Percentiles rank a stretch among this genome's conserved stretches.
Conservation (phyloP, 2,888 invertebrate genomes). For the Seira sanloemensis region DNA sequence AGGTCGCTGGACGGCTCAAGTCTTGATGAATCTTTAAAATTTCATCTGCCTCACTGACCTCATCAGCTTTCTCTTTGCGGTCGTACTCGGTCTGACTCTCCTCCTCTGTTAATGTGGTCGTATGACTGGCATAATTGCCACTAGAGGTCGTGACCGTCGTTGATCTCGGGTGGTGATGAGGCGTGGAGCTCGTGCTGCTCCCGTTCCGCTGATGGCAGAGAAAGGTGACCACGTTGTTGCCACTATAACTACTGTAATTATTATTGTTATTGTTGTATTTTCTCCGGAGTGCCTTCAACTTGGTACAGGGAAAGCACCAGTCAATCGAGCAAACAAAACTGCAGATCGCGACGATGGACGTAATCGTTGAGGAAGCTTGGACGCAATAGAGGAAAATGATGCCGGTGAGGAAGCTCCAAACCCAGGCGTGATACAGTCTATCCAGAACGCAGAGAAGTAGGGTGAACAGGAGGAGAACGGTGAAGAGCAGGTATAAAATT, state of each 20-base stretch:
- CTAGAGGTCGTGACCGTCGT: slow-evolving; percentile 53
- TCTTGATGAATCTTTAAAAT: slow-evolving; percentile 34
- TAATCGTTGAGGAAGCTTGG: slow-evolving; percentile 64
- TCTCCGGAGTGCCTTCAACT: slow-evolving; percentile 48
- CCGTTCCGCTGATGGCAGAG: slow-evolving; percentile 50
- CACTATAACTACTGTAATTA: slow-evolving; percentile 16
- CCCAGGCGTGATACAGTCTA: slow-evolving; percentile 65
- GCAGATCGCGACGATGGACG: slow-evolving; percentile 58
- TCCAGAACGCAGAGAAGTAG: slow-evolving; percentile 58
- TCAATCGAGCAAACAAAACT: slow-evolving; percentile 55
- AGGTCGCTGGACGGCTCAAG: slow-evolving; percentile 58
- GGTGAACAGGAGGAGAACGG: slow-evolving; percentile 63
- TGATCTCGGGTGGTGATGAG: slow-evolving; percentile 26
- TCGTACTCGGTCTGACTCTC: not conserved
- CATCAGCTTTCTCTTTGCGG: slow-evolving; percentile 22
- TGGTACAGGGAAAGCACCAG: slow-evolving; percentile 53
- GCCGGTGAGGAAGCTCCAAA: slow-evolving; percentile 62
- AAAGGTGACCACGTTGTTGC: slow-evolving; percentile 41
- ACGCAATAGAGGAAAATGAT: slow-evolving; percentile 68
- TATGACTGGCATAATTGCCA: slow-evolving; percentile 45
- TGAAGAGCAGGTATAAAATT: slow-evolving; percentile 63
- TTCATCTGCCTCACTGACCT: slow-evolving; percentile 37
- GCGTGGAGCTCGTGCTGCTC: slow-evolving; percentile 43
- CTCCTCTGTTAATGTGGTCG: slow-evolving; percentile 29
- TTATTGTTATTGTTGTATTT: slow-evolving; percentile 32